A percentile compares a stretch with the other conserved stretches of the same genome.
phyloP scores from a whole-genome alignment of 2,888 invertebrate genomes.

The Zaprionus bogoriensis region DNA sequence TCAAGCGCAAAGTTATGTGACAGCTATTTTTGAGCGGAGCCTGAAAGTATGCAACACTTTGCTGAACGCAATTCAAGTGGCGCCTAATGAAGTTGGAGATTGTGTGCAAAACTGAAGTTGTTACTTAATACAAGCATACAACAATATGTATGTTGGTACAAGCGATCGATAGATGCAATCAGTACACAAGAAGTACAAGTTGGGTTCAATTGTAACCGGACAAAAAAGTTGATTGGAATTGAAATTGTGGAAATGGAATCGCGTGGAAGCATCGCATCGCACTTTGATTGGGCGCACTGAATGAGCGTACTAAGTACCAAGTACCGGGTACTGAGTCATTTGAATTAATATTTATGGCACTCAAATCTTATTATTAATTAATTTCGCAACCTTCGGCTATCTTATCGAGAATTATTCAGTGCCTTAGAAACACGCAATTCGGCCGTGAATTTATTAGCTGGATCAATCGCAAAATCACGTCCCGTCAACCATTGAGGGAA shows the following conservation, averaged over 20 bases:
- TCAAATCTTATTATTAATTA: background rate
- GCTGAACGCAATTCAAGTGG: too few relatives aligned
- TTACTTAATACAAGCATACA: background rate
- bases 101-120: background rate
- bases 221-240: background rate
- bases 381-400: constrained; percentile 7
- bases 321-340: background rate
- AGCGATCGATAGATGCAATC: background rate
- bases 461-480: constrained; percentile 34
- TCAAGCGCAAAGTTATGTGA: background rate
- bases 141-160: background rate
- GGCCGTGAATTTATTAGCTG: constrained; percentile 25
- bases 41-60: background rate
- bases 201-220: background rate
- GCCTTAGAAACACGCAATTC: constrained; percentile 12
- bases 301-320: background rate
- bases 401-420: constrained; percentile 23
- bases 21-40: too few relatives aligned
- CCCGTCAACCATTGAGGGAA: constrained; percentile 33
- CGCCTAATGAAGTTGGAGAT: background rate
- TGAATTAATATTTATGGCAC: background rate
- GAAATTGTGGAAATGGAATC: background rate
- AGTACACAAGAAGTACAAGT: background rate
- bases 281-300: background rate
- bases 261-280: background rate